These are phyloP conservation scores for Bubo bubo DNA, from an alignment of 2,113 vertebrate species.

Conservation along the genomic window DNA sequence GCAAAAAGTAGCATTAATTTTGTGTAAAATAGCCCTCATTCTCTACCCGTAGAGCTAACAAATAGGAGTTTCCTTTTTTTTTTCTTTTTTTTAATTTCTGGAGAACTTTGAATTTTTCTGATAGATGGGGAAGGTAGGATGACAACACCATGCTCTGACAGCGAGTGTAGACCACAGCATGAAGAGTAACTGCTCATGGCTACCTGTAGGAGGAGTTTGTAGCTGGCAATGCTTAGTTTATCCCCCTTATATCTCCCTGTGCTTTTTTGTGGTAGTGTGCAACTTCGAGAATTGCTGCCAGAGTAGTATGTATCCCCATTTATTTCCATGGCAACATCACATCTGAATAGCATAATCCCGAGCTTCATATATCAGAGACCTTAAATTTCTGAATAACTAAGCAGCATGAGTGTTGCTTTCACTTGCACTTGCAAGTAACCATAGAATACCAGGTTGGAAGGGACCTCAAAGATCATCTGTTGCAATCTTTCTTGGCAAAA, in stretches of 20 bases:
- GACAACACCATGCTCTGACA: rapidly evolving
- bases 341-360: background rate
- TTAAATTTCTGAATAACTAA: background rate
- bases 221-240: background rate
- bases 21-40: background rate
- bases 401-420: background rate
- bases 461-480: too few relatives aligned
- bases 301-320: background rate
- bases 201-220: background rate
- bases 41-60: background rate
- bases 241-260: background rate
- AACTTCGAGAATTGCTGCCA: background rate
- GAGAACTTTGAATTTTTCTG: background rate
- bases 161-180: rapidly evolving
- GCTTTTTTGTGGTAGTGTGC: background rate
- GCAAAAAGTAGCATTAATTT: background rate
- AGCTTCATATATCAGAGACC: background rate
- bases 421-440: background rate
- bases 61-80: background rate
- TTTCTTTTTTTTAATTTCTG: background rate
- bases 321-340: background rate
- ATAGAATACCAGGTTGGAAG: too few relatives aligned
- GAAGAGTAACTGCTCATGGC: background rate
- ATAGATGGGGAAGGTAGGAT: background rate
- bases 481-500: too few relatives aligned